Evolutionary conservation across 2,888 invertebrate species (phyloP), one percentile per base, ranked within the genome.

Genomic region (Zonitis immaculata): DNA sequence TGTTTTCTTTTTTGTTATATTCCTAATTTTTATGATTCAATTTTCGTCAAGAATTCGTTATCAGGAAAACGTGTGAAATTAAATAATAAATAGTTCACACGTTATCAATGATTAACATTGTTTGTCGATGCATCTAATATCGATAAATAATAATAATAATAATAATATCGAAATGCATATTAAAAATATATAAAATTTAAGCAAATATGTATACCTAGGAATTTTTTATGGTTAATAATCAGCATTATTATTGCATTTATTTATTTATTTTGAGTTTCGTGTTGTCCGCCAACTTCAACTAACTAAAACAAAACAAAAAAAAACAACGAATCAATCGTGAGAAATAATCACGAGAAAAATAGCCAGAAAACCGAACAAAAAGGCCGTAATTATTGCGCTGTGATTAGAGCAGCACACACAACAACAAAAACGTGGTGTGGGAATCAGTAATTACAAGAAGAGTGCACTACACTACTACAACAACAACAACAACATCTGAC

Each of bases 371-470:
- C 62, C 65, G 70, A 74, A 71, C 68, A 72, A 73, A 73, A 73
- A 73, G 70, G 65, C 69, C 67, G 64, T 73, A 73, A 73, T 73
- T 73, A 73, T 70, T 69, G n/a, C n/a, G 63, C 67, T 67, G 69
- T 73, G 73, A 74, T 74, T 73, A 74, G 73, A 71, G 69, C 69
- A n/a, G n/a, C n/a, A n/a, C n/a, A n/a, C n/a, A n/a, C n/a, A n/a
- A n/a, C n/a, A n/a, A n/a, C n/a, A n/a, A n/a, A n/a, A 70, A 60
- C 62, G 59, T 66, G 70, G 71, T 74, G 74, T 74, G 74, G 73
- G 74, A 74, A 74, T 72, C 71, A 69, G 72, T 73, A 74, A 74
- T 74, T 74, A 74, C 72, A 73, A 73, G 73, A 71, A n/a, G n/a
- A n/a, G n/a, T n/a, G n/a, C n/a, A n/a, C n/a, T n/a, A n/a, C n/a